Conservation (phyloP, 2,113 vertebrate species). For the Syngnathus floridae region DNA sequence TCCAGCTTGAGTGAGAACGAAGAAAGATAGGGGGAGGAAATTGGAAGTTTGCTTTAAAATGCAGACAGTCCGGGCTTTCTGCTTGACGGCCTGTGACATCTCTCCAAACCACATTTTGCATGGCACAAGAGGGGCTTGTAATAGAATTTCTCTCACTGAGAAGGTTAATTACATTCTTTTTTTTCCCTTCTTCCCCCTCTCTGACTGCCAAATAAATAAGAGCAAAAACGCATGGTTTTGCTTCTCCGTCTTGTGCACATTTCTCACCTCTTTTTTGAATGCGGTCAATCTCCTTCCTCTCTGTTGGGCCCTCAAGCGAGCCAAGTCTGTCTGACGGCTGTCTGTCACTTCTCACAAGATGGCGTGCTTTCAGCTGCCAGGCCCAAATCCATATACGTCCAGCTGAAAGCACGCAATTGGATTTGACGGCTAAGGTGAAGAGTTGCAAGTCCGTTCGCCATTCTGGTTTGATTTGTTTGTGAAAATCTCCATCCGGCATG, state of each 20-base stretch:
- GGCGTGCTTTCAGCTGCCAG: too few relatives aligned
- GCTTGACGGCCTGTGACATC: slow-evolving; percentile 92
- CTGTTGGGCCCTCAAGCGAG: slow-evolving; percentile 73
- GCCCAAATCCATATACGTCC: too few relatives aligned
- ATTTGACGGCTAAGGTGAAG: too few relatives aligned
- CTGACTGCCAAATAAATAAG: slow-evolving; percentile 44
- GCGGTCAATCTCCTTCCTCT: slow-evolving; percentile 35
- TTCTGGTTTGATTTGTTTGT: too few relatives aligned
- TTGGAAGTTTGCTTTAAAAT: slow-evolving; percentile 86
- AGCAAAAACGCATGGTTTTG: slow-evolving; percentile 34
- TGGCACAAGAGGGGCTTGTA: slow-evolving; percentile 88
- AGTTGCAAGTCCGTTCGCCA: too few relatives aligned
- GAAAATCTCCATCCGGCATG: too few relatives aligned
- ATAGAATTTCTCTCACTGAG: slow-evolving; percentile 89
- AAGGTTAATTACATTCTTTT: slow-evolving; percentile 93
- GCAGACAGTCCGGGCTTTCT: slow-evolving; percentile 86
- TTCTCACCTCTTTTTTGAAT: slow-evolving; percentile 51
- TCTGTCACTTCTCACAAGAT: too few relatives aligned
- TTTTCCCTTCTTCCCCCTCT: not conserved
- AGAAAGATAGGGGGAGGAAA: slow-evolving; percentile 70
- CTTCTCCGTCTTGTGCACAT: slow-evolving; percentile 73
- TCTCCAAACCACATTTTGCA: slow-evolving; percentile 86
- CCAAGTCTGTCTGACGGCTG: too few relatives aligned
- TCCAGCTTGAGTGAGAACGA: slow-evolving; percentile 80
- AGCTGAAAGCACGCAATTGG: too few relatives aligned